Evolutionary conservation across 2,113 vertebrate genomes (phyloP).

Genomic region (Tachysurus fulvidraco): DNA sequence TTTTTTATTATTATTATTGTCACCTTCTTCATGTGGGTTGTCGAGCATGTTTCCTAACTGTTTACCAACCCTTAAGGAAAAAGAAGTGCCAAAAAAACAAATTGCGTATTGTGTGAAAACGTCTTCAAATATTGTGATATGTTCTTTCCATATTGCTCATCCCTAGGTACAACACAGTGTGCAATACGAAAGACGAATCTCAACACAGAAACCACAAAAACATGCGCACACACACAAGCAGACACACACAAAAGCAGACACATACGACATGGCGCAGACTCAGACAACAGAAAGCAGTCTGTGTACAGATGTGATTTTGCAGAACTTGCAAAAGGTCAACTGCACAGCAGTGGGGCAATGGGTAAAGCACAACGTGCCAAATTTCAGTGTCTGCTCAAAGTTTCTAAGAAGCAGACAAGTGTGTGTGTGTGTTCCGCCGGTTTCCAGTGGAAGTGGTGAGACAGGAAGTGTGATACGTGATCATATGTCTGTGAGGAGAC

Average conservation of each 20-base stretch:
- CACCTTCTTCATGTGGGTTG: not conserved
- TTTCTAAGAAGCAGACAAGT: slow-evolving; percentile 32
- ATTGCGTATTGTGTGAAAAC: not conserved
- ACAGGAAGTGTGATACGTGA: slow-evolving; percentile 41
- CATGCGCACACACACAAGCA: slow-evolving; percentile 3
- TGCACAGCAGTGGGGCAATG: not conserved
- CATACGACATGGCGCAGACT: not conserved
- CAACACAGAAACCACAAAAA: not conserved
- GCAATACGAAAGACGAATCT: not conserved
- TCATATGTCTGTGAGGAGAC: slow-evolving; percentile 28
- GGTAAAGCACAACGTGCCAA: not conserved
- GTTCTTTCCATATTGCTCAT: slow-evolving; percentile 4
- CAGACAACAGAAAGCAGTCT: not conserved
- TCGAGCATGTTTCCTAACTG: not conserved
- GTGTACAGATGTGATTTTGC: slow-evolving; percentile 14
- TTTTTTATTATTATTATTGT: not conserved
- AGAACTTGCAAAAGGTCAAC: slow-evolving; percentile 35
- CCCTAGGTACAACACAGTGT: not conserved
- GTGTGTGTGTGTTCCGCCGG: slow-evolving; percentile 8
- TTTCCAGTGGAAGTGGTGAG: slow-evolving; percentile 41
- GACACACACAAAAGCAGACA: not conserved
- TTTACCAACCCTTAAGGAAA: not conserved
- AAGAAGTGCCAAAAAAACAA: slow-evolving; percentile 1
- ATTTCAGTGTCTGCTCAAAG: not conserved
- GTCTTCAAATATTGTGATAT: not conserved